Evolutionary conservation across 2,113 vertebrate genomes (phyloP), one percentile per base, ranked within the genome.

Genomic region (Solea solea): DNA sequence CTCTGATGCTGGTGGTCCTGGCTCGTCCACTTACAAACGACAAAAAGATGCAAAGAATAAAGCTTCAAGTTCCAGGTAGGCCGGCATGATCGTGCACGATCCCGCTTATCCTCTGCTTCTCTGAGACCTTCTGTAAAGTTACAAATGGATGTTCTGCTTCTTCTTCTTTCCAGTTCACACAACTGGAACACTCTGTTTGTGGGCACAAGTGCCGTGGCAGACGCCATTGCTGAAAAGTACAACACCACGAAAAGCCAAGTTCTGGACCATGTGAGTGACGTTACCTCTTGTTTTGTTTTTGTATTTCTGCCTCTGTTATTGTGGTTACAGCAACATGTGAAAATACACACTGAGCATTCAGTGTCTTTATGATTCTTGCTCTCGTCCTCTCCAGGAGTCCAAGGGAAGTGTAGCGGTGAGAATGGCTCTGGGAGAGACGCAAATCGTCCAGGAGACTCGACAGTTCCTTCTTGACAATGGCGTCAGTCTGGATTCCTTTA

Each of bases 101-200:
- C 3, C 39, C 4, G 25, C 42, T 44, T 53, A 61, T 3, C 4
- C 0, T 54, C 0, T 45, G 49, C 28, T 44, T 50, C 21, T 65
- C 0, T 62, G 15, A 64, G 9, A 2, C 34, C 7, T 28, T 8
- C 15, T 51, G 61, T 10, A 1, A 27, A 6, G 54, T 49, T 9
- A 39, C 25, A n/a, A 1, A 4, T 64, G 1, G 5, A 28, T 41
- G 42, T 7, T 76, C 0, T 79, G 44, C 58, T 54, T 70, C 40
- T 53, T 42, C 44, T 41, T 10, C 49, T 4, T 14, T 82, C 1
- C 69, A 99, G 97, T 82, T 96, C 96, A 54, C 96, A 99, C 91
- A 99, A 98, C 90, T 99, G 98, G 98, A 99, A 98, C 82, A 83
- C 94, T 0, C 82, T 99, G 54, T 99, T 99, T 72, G 90, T 99